Evolutionary conservation across 2,888 invertebrate species (phyloP), one percentile per base, ranked within the genome.

Genomic region (Gymnoscelis rufifasciata): DNA sequence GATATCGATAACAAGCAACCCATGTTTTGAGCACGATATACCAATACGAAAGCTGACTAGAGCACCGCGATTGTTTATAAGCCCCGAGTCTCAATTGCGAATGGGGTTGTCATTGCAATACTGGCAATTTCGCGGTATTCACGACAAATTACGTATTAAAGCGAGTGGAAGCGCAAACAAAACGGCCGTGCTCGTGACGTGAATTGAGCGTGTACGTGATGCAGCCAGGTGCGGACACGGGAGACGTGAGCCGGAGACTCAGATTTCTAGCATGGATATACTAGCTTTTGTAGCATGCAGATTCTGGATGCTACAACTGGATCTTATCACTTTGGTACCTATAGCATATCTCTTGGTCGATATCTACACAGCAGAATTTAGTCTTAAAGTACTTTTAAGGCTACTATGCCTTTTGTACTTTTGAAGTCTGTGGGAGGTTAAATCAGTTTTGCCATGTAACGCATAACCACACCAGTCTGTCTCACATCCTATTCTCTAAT

Each of bases 111-210:
- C 83, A 80, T 74, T 77, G 73, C 83, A 84, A 87, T 86, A 84
- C 78, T 78, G 79, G 79, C 83, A 86, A 87, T 86, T 86, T 79
- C 73, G 80, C 68, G 78, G 82, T 72, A 86, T 87, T 86, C 83
- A 83, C 78, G 80, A 84, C 84, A 86, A 86, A 86, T 86, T 86
- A 86, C 74, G 82, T 77, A 82, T 84, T 83, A 86, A 84, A 86
- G 82, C 86, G 82, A 79, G 83, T 79, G 80, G 83, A 82, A 81
- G 71, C 78, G 77, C 78, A 84, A 86, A 86, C 84, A 86, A 83
- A 86, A 83, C 83, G 78, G 67, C 71, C 66, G 71, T 86, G 87
- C 75, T 79, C 86, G 83, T 87, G 87, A 87, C 87, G 75, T 81
- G 87, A 87, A 87, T 87, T 70, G 75, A 69, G 64, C 66, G 56